A percentile compares a stretch with the other conserved stretches of the same genome.
These are phyloP conservation scores for Tetramorium alpestre DNA, from an alignment of 1,140 invertebrate genomes.

Conservation along the genomic window DNA sequence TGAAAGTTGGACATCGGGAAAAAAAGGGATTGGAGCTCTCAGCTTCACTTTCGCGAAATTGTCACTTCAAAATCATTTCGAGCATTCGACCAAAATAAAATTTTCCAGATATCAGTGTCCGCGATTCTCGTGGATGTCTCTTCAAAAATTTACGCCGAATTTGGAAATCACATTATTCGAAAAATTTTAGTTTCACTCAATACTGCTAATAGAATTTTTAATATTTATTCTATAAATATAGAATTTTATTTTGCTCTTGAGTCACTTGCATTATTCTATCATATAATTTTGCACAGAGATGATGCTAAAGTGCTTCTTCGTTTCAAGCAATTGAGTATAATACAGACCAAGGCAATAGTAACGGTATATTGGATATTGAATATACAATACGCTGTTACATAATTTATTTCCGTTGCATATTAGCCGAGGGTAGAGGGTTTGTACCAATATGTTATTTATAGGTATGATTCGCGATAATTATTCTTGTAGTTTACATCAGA, in stretches of 20 bases:
- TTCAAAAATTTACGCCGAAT: neutral
- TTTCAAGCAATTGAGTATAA: neutral
- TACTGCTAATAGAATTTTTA: neutral
- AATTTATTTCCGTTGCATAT: conserved; percentile 6
- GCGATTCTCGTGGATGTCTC: neutral
- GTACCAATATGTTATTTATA: conserved; percentile 26
- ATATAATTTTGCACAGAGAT: neutral
- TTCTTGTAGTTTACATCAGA: conserved; percentile 46
- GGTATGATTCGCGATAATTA: conserved; percentile 24
- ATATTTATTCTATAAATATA: neutral
- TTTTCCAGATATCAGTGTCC: neutral
- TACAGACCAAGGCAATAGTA: neutral
- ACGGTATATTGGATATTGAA: neutral
- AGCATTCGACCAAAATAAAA: neutral
- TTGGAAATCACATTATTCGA: neutral
- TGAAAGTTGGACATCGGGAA: conserved; percentile 9
- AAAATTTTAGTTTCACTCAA: neutral
- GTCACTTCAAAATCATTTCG: neutral
- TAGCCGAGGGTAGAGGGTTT: neutral
- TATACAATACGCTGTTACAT: conserved; percentile 7
- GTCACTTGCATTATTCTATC: neutral
- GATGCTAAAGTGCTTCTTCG: neutral
- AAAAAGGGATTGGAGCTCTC: neutral
- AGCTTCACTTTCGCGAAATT: neutral
- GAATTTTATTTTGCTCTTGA: neutral